Percentiles rank a stretch among this genome's conserved stretches.
These are phyloP conservation scores for Calameuta filiformis DNA, from an alignment of 2,888 invertebrate genomes.

Conservation along the genomic window DNA sequence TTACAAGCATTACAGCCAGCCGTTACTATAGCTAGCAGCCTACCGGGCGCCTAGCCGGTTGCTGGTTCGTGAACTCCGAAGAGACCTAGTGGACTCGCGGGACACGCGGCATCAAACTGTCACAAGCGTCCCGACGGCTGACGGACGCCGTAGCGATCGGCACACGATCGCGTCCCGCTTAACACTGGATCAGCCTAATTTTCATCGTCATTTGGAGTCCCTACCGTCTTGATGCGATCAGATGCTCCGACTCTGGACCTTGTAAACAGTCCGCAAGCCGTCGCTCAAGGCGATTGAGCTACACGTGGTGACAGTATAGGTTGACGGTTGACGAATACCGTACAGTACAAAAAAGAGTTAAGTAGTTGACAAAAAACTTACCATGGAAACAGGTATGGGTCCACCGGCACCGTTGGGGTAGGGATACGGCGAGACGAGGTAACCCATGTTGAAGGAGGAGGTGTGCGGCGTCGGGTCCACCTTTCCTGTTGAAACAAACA, in stretches of 20 bases:
- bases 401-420: slow-evolving; percentile 90
- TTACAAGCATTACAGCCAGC: neutral
- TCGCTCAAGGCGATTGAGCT: too few relatives aligned
- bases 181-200: slow-evolving; percentile 55
- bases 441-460: slow-evolving; percentile 90
- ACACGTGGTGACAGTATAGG: too few relatives aligned
- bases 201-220: slow-evolving; percentile 52
- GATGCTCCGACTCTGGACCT: slow-evolving; percentile 42
- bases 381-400: slow-evolving; percentile 89
- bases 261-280: too few relatives aligned
- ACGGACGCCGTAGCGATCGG: neutral
- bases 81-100: slow-evolving; percentile 45
- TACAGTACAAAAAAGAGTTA: neutral
- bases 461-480: slow-evolving; percentile 84
- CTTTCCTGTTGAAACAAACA: slow-evolving; percentile 73
- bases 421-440: slow-evolving; percentile 89
- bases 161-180: slow-evolving; percentile 28
- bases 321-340: too few relatives aligned
- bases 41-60: too few relatives aligned
- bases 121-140: neutral
- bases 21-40: neutral
- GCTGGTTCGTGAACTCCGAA: slow-evolving; percentile 50
- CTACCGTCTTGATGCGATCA: slow-evolving; percentile 39
- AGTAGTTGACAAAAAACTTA: slow-evolving; percentile 68
- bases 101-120: slow-evolving; percentile 1